Percentiles rank a stretch among this genome's conserved stretches.
These are phyloP conservation scores for Umimayanthus chanpuru DNA, from an alignment of 92 coral and sea anemone species.

Conservation along the genomic window DNA sequence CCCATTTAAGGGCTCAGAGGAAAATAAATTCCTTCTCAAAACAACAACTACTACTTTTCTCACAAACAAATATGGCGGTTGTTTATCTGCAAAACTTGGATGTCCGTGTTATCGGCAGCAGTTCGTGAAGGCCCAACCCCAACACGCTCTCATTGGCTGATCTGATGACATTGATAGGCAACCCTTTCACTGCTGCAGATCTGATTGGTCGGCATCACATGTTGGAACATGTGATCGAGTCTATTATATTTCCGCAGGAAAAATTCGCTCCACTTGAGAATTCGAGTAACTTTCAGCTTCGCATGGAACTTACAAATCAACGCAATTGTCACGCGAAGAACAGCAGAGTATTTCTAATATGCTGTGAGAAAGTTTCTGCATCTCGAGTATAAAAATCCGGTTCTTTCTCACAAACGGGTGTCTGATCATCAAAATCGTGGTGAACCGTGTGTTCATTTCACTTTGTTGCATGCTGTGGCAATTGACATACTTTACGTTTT, in stretches of 20 bases:
- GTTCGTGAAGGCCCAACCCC: slow-evolving; percentile 38
- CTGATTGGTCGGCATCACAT: slow-evolving; percentile 35
- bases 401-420: not conserved
- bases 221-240: slow-evolving; percentile 32
- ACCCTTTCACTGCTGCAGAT: not conserved
- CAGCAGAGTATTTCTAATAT: not conserved
- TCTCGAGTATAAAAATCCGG: not conserved
- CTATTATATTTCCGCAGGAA: slow-evolving; percentile 11
- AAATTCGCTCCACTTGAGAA: slow-evolving; percentile 11
- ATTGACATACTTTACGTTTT: not conserved
- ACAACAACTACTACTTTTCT: slow-evolving; percentile 21
- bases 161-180: slow-evolving; percentile 5
- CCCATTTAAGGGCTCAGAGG: not conserved
- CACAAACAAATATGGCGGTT: slow-evolving; percentile 42
- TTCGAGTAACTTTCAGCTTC: not conserved
- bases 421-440: not conserved
- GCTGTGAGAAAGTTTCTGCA: not conserved
- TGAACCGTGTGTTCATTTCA: too few relatives aligned
- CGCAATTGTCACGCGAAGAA: not conserved
- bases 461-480: not conserved
- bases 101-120: slow-evolving; percentile 1
- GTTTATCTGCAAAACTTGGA: slow-evolving; percentile 36
- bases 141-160: slow-evolving; percentile 27
- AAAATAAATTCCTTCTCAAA: not conserved
- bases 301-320: not conserved